Evolutionary conservation across 2,888 invertebrate genomes (phyloP).

Genomic region (Coenonympha arcania): DNA sequence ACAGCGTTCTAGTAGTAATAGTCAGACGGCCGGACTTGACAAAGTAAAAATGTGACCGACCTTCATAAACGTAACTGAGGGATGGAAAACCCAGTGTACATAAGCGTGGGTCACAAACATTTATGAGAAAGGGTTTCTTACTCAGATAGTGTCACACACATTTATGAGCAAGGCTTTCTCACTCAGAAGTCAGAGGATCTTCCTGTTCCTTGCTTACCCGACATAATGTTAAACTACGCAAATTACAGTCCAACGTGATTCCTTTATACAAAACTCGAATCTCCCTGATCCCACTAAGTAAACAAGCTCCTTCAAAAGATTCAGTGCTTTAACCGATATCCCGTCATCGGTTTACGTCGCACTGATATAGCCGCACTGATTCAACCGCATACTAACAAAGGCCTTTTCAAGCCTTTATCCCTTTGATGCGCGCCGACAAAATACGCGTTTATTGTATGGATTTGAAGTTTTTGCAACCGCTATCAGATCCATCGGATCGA

Average conservation of each 20-base stretch:
- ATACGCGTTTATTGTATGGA: conserved; percentile 18
- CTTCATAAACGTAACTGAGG: too few relatives aligned
- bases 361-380: conserved; percentile 22
- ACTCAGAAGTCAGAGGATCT: too few relatives aligned
- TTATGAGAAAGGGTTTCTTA: too few relatives aligned
- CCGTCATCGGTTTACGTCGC: conserved; percentile 17
- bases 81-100: too few relatives aligned
- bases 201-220: too few relatives aligned
- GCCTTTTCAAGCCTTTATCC: conserved; percentile 20
- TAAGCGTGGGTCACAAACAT: too few relatives aligned
- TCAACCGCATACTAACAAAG: conserved; percentile 17
- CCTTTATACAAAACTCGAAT: conserved; percentile 1
- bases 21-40: too few relatives aligned
- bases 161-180: too few relatives aligned
- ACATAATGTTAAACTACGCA: not conserved
- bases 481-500: not conserved
- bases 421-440: conserved; percentile 23
- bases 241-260: not conserved
- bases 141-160: too few relatives aligned
- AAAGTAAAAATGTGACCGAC: too few relatives aligned
- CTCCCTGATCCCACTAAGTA: conserved; percentile 4
- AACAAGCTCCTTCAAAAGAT: conserved; percentile 9
- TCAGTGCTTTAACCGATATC: conserved; percentile 13
- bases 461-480: conserved; percentile 15
- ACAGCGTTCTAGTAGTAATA: too few relatives aligned